Percentiles rank a stretch among this genome's conserved stretches.
phyloP scores from a whole-genome alignment of 2,797 vertebrate genomes.

The Anabacerthia variegaticeps region DNA sequence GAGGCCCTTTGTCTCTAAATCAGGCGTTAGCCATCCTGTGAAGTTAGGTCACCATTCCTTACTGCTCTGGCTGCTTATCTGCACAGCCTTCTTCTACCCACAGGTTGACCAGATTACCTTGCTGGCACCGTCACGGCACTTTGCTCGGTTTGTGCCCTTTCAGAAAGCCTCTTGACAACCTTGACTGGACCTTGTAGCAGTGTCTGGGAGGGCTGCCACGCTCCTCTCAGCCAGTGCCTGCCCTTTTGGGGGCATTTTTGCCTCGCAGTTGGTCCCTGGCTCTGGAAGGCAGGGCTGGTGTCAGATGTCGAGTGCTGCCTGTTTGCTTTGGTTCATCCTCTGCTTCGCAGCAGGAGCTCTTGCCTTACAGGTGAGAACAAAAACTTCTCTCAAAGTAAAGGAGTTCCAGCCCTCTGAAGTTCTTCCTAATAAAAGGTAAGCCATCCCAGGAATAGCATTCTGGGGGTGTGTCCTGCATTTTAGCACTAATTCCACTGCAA shows the following conservation, averaged over 20 bases:
- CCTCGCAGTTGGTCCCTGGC: too few species aligned
- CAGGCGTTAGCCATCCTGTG: background rate
- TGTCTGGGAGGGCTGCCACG: background rate
- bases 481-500: background rate
- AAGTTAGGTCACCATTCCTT: background rate
- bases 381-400: background rate
- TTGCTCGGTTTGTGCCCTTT: background rate
- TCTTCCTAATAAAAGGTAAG: background rate
- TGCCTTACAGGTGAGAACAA: background rate
- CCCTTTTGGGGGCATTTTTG: background rate
- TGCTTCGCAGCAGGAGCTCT: background rate
- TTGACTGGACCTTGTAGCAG: background rate
- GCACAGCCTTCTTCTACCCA: slow-evolving; percentile 1
- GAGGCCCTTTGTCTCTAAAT: background rate
- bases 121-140: background rate
- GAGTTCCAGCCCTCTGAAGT: background rate
- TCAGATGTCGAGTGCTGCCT: rapidly evolving
- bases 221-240: rapidly evolving
- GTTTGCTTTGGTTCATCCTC: background rate
- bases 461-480: background rate
- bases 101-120: background rate
- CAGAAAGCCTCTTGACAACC: background rate
- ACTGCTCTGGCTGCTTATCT: background rate
- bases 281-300: rapidly evolving
- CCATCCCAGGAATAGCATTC: background rate